Percentiles rank a stretch among this genome's conserved stretches.
Conservation (phyloP, 1,140 invertebrate species). For the Zophobas morio region DNA sequence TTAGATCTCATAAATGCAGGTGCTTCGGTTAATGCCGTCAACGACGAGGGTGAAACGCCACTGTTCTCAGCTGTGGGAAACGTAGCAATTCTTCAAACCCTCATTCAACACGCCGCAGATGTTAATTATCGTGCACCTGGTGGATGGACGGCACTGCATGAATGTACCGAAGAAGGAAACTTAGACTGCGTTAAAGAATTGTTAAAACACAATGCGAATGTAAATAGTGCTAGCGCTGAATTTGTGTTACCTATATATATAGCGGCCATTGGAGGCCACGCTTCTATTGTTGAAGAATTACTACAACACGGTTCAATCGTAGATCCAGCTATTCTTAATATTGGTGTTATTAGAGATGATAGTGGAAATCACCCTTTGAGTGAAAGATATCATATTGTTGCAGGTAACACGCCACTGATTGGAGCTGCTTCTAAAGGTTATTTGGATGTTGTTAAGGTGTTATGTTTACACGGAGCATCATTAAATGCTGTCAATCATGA, state of each 20-base stretch:
- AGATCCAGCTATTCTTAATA: not conserved
- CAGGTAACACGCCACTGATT: conserved; percentile 10
- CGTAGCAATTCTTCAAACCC: not conserved
- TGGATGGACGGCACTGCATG: conserved; percentile 2
- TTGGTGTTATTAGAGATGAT: not conserved
- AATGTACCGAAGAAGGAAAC: not conserved
- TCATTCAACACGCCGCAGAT: not conserved
- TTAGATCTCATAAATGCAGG: not conserved
- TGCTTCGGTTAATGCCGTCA: not conserved
- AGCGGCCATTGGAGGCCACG: not conserved
- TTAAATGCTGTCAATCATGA: not conserved
- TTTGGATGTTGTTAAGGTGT: conserved; percentile 11
- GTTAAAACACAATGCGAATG: not conserved
- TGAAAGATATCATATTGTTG: conserved; percentile 21
- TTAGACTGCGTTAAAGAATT: conserved; percentile 14
- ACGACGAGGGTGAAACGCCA: conserved; percentile 3
- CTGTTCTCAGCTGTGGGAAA: conserved; percentile 1
- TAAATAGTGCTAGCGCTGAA: conserved; percentile 10
- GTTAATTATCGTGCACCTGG: not conserved
- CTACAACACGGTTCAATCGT: not conserved
- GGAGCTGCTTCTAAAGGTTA: conserved; percentile 1
- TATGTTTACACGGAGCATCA: not conserved
- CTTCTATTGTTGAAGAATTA: not conserved
- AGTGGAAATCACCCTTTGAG: not conserved
- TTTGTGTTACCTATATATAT: conserved; percentile 21